Evolutionary conservation across 2,888 invertebrate species (phyloP).

Genomic region (Hirtodrosophila duncani): DNA sequence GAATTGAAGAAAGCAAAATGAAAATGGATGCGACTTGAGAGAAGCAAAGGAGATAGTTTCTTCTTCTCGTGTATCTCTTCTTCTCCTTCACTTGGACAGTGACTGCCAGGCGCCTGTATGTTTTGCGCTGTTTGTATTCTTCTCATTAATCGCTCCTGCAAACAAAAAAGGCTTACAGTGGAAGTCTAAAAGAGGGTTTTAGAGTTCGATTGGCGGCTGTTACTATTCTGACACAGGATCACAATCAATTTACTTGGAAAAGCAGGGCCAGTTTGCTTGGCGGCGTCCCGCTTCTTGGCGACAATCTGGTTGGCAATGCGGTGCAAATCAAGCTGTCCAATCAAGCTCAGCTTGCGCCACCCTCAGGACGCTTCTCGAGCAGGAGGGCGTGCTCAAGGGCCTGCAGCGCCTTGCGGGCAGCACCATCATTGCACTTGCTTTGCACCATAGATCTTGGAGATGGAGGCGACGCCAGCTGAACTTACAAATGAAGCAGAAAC

Average conservation of each 20-base stretch:
- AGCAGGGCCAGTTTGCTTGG: conserved; percentile 79
- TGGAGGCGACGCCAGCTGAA: conserved; percentile 96
- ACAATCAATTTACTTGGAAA: conserved; percentile 72
- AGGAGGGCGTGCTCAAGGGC: conserved; percentile 93
- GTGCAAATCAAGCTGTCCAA: conserved; percentile 97
- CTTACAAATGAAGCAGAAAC: conserved; percentile 96
- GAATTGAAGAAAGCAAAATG: too few relatives aligned
- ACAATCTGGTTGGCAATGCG: conserved; percentile 97
- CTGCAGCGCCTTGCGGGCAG: conserved; percentile 91
- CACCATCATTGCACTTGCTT: conserved; percentile 92
- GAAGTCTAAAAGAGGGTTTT: conserved; percentile 48
- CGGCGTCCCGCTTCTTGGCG: conserved; percentile 82
- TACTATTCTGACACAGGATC: conserved; percentile 22
- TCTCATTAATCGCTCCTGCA: conserved; percentile 31
- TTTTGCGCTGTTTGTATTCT: too few relatives aligned
- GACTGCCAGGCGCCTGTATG: too few relatives aligned
- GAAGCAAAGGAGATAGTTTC: too few relatives aligned
- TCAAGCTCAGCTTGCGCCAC: conserved; percentile 93
- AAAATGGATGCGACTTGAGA: too few relatives aligned
- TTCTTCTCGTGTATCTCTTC: too few relatives aligned
- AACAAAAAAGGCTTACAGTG: conserved; percentile 55
- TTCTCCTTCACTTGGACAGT: too few relatives aligned
- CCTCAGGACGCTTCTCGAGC: conserved; percentile 93
- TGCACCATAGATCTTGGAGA: conserved; percentile 98
- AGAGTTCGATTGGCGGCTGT: conserved; percentile 42